Percentiles rank a stretch among this genome's conserved stretches.
These are phyloP conservation scores for Notospermus geniculatus DNA, from an alignment of 1,140 invertebrate species.

Conservation along the genomic window DNA sequence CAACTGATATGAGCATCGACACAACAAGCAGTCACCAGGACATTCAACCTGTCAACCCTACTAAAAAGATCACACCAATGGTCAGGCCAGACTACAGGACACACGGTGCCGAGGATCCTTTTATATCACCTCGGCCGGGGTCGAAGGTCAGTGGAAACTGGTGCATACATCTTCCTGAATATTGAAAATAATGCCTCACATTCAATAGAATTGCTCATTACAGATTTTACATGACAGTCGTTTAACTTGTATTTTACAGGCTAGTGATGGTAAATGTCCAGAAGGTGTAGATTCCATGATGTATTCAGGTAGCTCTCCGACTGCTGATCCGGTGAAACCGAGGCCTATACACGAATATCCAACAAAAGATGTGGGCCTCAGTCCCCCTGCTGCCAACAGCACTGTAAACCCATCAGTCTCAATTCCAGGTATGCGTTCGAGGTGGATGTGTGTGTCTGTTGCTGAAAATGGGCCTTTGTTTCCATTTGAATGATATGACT, in stretches of 20 bases:
- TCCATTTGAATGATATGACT: too few relatives aligned
- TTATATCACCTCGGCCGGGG: conserved; percentile 33
- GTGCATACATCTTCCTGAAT: too few relatives aligned
- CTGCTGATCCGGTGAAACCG: not conserved
- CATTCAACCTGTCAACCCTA: conserved; percentile 20
- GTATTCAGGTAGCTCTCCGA: not conserved
- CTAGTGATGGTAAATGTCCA: too few relatives aligned
- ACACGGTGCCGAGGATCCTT: conserved; percentile 37
- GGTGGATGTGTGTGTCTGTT: too few relatives aligned
- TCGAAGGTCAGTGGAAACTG: too few relatives aligned
- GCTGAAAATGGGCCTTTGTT: too few relatives aligned
- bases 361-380: not conserved
- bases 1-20: conserved; percentile 42
- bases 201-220: too few relatives aligned
- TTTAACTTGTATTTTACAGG: too few relatives aligned
- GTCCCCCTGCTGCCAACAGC: not conserved
- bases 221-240: too few relatives aligned
- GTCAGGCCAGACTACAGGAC: conserved; percentile 10
- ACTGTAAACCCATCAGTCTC: too few relatives aligned
- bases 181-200: too few relatives aligned
- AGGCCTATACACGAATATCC: not conserved
- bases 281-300: not conserved
- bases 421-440: too few relatives aligned
- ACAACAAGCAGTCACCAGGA: not conserved
- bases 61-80: conserved; percentile 6